Evolutionary conservation across 2,797 vertebrate genomes (phyloP), one percentile per base, ranked within the genome.

Genomic region (Sebastes iracundus): DNA sequence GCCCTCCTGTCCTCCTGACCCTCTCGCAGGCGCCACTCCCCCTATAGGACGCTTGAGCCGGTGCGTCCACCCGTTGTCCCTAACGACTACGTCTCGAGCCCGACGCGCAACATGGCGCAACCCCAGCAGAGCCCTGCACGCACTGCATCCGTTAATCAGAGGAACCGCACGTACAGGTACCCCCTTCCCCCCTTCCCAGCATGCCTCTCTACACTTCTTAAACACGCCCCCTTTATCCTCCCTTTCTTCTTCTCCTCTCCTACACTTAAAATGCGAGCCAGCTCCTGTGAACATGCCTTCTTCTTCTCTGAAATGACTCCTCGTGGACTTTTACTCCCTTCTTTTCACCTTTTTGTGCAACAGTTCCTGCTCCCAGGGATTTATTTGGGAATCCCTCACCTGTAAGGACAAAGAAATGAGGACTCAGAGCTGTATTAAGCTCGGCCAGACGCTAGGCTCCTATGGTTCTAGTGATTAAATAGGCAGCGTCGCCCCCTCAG

Each of bases 141-240:
- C 96, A 98, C 97, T 92, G 97, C 98, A 94, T 99, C 98, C 76
- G 97, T 99, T 91, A 99, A 98, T 97, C 98, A 99, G 96, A 98
- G 98, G 97, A 99, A 96, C 95, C 98, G 98, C 97, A 99, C 98
- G 80, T 99, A 99, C 98, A 99, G 98, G 98, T 99, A 99, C 94
- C 95, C 93, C 86, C 49, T 62, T 63, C 74, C 83, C 77, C 77
- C 49, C 78, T 60, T 74, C 85, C 89, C 90, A 91, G 91, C 93
- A 93, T 94, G 87, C 83, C 86, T 92, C 84, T 90, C 49, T 87
- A 83, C 80, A 79, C 87, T 86, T 77, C 62, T 85, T 33, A 68
- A 88, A 79, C 80, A 75, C 81, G 67, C 79, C 80, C 88, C 61
- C 82, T 62, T 53, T 64, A 13, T 32, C 23, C 22, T 61, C 83